Evolutionary conservation across 2,797 vertebrate species (phyloP).

Genomic region (Pagetopsis macropterus): DNA sequence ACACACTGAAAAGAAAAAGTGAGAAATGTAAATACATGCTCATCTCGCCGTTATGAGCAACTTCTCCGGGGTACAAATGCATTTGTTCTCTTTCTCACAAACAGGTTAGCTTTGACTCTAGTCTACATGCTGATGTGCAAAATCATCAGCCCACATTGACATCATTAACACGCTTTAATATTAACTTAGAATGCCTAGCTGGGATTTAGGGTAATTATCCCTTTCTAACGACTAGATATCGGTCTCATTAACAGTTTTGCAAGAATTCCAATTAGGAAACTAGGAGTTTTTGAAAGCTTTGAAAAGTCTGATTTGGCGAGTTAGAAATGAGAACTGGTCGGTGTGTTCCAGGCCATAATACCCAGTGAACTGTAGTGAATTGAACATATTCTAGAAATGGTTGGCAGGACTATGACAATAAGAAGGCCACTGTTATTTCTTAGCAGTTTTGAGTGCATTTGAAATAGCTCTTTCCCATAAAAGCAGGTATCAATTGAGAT

Average conservation of each 20-base stretch:
- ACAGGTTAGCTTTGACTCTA: not conserved
- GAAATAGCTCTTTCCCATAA: not conserved
- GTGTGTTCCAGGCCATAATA: not conserved
- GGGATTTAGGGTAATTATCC: not conserved
- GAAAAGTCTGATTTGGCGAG: not conserved
- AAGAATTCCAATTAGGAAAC: not conserved
- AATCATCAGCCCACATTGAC: not conserved
- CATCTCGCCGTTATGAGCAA: not conserved
- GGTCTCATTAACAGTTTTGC: not conserved
- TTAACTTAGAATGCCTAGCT: not conserved
- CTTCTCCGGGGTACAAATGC: not conserved
- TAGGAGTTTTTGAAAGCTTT: not conserved
- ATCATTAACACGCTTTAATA: not conserved
- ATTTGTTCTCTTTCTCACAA: not conserved
- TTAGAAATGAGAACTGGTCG: too few relatives aligned
- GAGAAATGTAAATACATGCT: not conserved
- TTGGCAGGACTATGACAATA: not conserved
- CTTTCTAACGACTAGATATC: not conserved
- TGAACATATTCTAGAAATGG: not conserved
- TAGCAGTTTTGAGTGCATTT: not conserved
- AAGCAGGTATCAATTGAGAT: not conserved
- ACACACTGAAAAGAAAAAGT: not conserved
- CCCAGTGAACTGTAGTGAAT: not conserved
- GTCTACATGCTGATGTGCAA: too few relatives aligned
- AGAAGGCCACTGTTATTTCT: not conserved